Conservation (phyloP, 1,140 invertebrate genomes). For the Nymphalis io region DNA sequence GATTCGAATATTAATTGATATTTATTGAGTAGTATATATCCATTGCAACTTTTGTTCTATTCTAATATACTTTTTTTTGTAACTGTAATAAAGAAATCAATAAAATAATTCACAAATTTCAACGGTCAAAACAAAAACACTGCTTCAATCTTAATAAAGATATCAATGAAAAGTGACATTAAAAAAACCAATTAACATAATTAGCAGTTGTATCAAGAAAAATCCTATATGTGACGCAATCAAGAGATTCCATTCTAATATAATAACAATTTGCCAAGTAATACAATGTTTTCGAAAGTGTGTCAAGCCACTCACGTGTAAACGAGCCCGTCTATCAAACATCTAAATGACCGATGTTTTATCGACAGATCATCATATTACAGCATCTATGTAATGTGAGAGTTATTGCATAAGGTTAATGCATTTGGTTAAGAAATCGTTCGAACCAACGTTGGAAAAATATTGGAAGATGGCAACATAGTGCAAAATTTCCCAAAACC, state of each 20-base stretch:
- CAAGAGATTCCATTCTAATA: background rate
- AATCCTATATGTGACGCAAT: conserved; percentile 5
- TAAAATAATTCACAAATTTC: no score
- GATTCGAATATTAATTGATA: no score
- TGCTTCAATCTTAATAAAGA: no score
- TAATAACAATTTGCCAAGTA: conserved; percentile 19
- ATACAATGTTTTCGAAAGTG: conserved; percentile 20
- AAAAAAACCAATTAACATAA: background rate
- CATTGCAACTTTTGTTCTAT: no score
- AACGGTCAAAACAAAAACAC: no score
- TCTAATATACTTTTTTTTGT: no score
- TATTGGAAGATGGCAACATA: background rate
- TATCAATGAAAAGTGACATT: no score
- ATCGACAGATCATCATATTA: conserved; percentile 8
- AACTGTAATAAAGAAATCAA: no score
- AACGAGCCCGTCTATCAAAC: conserved; percentile 6
- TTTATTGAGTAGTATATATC: no score
- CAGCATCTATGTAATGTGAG: conserved; percentile 25
- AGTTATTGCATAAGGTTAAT: conserved; percentile 18
- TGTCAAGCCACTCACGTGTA: background rate
- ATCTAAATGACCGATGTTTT: conserved; percentile 4
- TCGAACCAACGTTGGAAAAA: background rate
- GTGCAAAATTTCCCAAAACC: background rate
- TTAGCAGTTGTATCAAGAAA: background rate
- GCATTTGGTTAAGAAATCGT: background rate